Evolutionary conservation across 2,113 vertebrate species (phyloP).

Genomic region (Chionomys nivalis): DNA sequence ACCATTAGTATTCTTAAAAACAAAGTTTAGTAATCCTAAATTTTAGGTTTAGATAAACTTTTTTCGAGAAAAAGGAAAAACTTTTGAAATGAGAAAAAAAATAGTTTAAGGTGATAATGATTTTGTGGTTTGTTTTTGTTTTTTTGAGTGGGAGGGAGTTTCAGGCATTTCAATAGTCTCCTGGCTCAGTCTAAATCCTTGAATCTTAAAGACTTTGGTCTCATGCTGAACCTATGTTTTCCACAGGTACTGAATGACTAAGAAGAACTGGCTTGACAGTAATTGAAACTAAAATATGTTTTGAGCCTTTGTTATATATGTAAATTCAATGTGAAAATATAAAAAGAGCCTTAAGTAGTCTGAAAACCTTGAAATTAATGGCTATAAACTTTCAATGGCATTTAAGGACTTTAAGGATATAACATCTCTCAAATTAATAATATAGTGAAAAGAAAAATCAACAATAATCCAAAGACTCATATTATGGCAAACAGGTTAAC

Average conservation of each 20-base stretch:
- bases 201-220: neutral
- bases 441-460: neutral
- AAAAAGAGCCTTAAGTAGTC: conserved; percentile 11
- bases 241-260: neutral
- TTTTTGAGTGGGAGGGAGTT: neutral
- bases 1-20: conserved; percentile 24
- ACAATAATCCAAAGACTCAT: conserved; percentile 21
- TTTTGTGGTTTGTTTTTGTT: no score
- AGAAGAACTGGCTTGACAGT: neutral
- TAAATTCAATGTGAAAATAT: neutral
- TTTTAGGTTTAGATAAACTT: neutral
- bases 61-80: neutral
- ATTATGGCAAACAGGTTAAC: conserved; percentile 34
- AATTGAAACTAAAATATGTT: neutral
- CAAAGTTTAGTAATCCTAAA: neutral
- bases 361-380: neutral
- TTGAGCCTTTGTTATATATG: neutral
- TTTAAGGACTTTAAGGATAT: neutral
- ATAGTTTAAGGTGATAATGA: neutral
- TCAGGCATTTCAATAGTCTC: neutral
- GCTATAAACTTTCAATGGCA: neutral
- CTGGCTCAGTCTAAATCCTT: neutral
- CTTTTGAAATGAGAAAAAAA: neutral
- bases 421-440: neutral
- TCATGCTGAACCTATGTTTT: neutral